Evolutionary conservation across 2,113 vertebrate genomes (phyloP), one percentile per base, ranked within the genome.

Genomic region (Cygnus buccinator): DNA sequence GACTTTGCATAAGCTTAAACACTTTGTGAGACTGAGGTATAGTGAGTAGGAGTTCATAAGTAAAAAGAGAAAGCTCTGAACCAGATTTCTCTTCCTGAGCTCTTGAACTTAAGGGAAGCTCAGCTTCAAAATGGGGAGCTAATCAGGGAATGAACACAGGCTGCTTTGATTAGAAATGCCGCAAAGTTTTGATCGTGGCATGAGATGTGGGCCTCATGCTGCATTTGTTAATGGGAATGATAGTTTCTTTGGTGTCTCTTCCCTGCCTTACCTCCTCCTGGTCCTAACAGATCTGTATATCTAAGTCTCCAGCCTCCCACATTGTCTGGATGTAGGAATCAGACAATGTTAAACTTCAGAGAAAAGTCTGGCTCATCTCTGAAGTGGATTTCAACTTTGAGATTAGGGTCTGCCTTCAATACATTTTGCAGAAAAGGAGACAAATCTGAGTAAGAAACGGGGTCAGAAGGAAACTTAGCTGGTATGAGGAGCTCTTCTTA

Each of bases 91-190:
- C 13, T 81, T 92, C 88, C 28, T 9, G 67, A 94, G 78, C 74
- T 71, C 87, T 91, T 93, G 92, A 96, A 94, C 62, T 79, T 66
- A 43, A 50, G 22, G 55, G 84, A 82, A 94, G 77, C 87, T 89
- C 84, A n/a, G 62, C 84, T 96, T 96, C 87, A 89, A 92, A 92
- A 91, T 2, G 4, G 18, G 58, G 67, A 92, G 41, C 81, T 84
- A 79, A 73, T 79, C 62, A 72, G 95, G 73, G 70, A 87, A 82
- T 0, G 66, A 91, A 15, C 20, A 43, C 28, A 76, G 77, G 44
- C 75, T 73, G 71, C 91, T 97, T 95, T 95, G 93, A 95, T 95
- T 82, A 76, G 74, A 83, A 94, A 62, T 79, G 66, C 84, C 84
- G 62, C 58, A 13, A 29, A 74, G 74, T 84, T 92, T 73, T 85